A percentile compares a stretch with the other conserved stretches of the same genome.
Conservation (phyloP, 2,888 invertebrate genomes). For the Leptura quadrifasciata region DNA sequence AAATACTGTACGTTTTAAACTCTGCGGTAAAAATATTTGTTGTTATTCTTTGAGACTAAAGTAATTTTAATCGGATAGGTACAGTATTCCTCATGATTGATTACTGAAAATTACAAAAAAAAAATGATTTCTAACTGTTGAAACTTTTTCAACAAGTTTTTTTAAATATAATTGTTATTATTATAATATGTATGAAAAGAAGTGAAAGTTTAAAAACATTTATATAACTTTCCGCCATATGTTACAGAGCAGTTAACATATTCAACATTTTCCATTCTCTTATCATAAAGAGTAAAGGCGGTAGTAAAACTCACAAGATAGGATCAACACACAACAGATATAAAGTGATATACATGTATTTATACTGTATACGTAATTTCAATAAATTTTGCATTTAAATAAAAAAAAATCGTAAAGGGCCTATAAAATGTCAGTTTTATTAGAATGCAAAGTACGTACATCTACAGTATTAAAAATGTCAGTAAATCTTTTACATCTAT, state of each 20-base stretch:
- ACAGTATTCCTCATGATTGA: too few relatives aligned
- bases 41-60: too few relatives aligned
- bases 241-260: not conserved
- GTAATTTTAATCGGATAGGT: too few relatives aligned
- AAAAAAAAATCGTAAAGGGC: constrained; percentile 31
- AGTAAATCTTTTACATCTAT: constrained; percentile 59
- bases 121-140: too few relatives aligned
- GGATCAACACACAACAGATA: not conserved
- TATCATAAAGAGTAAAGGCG: not conserved
- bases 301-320: constrained; percentile 4
- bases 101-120: too few relatives aligned
- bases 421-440: constrained; percentile 57
- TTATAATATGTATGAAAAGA: too few relatives aligned
- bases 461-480: constrained; percentile 57
- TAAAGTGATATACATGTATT: constrained; percentile 32
- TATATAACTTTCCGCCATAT: not conserved
- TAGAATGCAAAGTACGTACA: constrained; percentile 56
- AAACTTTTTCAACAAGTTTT: too few relatives aligned
- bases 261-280: not conserved
- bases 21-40: too few relatives aligned
- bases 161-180: too few relatives aligned
- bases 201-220: too few relatives aligned
- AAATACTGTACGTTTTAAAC: too few relatives aligned
- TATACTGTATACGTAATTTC: constrained; percentile 50
- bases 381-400: constrained; percentile 52